These are phyloP conservation scores for Turdus rufiventris DNA, from an alignment of 2,113 vertebrate genomes.

Conservation along the genomic window DNA sequence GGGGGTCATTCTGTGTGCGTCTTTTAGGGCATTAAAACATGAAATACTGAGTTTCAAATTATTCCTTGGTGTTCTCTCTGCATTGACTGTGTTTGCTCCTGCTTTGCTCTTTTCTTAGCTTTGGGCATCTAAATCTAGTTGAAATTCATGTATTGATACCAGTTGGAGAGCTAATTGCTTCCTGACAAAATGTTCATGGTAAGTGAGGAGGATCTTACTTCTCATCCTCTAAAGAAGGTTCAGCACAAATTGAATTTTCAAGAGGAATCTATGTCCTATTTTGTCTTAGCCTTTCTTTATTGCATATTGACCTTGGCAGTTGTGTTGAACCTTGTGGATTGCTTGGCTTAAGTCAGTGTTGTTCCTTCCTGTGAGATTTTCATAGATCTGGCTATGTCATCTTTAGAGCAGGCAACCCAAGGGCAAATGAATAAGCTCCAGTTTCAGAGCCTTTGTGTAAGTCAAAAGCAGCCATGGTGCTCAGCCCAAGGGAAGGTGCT, in stretches of 20 bases:
- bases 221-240: neutral
- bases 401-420: neutral
- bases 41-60: neutral
- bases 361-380: neutral
- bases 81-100: neutral
- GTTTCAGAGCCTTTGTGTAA: neutral
- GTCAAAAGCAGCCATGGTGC: neutral
- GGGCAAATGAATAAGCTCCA: neutral
- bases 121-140: neutral
- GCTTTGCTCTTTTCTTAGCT: neutral
- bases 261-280: neutral
- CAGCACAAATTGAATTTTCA: neutral
- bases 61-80: neutral
- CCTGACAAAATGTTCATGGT: neutral
- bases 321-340: neutral
- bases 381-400: neutral
- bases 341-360: neutral
- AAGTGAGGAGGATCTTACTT: neutral
- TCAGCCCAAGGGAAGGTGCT: neutral
- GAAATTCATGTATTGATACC: neutral
- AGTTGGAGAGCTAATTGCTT: neutral
- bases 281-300: neutral
- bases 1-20: neutral
- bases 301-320: neutral
- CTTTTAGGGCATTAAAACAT: neutral